These are phyloP conservation scores for Camelus bactrianus DNA, from an alignment of 2,113 vertebrate genomes.

Conservation along the genomic window DNA sequence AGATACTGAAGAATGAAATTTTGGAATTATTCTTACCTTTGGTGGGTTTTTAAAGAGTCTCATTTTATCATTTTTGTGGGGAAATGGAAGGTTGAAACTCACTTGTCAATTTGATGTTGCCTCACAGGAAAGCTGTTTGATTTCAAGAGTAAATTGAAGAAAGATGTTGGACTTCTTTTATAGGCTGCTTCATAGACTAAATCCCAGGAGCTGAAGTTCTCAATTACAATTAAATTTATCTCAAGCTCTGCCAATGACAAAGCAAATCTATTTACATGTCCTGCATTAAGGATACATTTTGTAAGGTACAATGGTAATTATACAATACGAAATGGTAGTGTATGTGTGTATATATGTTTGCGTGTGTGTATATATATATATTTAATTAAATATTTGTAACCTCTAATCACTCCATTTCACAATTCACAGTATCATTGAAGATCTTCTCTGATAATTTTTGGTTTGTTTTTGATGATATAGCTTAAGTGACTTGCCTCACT, in stretches of 20 bases:
- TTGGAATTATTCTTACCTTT: conserved; percentile 24
- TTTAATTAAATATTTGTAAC: background rate
- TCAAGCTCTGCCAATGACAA: background rate
- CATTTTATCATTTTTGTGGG: conserved; percentile 18
- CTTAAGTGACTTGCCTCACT: background rate
- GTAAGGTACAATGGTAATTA: background rate
- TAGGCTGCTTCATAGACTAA: background rate
- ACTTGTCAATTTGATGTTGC: background rate
- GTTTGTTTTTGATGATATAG: background rate
- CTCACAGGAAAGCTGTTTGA: conserved; percentile 47
- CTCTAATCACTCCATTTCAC: background rate
- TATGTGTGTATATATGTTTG: no score
- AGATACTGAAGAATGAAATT: conserved; percentile 48
- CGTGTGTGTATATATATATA: no score
- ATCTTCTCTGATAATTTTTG: background rate
- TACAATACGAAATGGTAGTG: background rate
- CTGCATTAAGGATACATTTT: background rate
- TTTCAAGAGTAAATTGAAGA: conserved; percentile 43
- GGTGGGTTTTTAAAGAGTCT: background rate
- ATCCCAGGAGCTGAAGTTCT: background rate
- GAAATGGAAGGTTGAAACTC: conserved; percentile 23
- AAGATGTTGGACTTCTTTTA: background rate
- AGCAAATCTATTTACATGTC: background rate
- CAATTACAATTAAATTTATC: background rate
- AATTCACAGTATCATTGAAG: background rate